Evolutionary conservation across 2,888 invertebrate species (phyloP).

Genomic region (Ophion costatus): DNA sequence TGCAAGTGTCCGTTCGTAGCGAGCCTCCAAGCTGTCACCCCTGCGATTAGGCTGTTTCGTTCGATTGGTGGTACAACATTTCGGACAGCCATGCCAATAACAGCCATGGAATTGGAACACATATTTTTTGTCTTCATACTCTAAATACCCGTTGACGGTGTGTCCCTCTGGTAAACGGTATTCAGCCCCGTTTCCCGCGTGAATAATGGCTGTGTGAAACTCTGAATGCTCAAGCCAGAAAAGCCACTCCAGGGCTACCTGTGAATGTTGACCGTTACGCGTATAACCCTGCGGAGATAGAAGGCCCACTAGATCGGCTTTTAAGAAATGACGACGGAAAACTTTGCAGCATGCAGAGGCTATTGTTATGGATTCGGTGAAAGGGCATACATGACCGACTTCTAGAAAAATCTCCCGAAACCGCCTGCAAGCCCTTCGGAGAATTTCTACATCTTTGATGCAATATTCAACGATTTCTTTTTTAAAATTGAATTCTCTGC

Average conservation of each 20-base stretch:
- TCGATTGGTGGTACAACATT: background rate
- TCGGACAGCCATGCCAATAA: conserved; percentile 54
- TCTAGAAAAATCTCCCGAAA: too few relatives aligned
- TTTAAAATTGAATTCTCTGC: too few relatives aligned
- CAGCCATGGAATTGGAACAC: conserved; percentile 58
- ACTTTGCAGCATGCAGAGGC: conserved; percentile 43
- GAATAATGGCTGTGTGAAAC: conserved; percentile 11
- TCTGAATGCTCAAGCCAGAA: too few relatives aligned
- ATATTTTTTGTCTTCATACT: background rate
- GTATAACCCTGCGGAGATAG: conserved; percentile 38
- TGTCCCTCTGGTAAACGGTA: conserved; percentile 11
- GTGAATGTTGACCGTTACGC: conserved; percentile 38
- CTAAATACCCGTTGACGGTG: conserved; percentile 42
- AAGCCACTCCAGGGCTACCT: too few relatives aligned
- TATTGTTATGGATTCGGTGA: conserved; percentile 68
- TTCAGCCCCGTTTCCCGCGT: conserved; percentile 36
- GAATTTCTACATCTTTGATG: too few relatives aligned
- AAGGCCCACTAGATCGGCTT: conserved; percentile 38
- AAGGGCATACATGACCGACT: too few relatives aligned
- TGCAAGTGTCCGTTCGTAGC: too few relatives aligned
- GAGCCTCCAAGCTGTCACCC: too few relatives aligned
- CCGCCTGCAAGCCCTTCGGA: too few relatives aligned
- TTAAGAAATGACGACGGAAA: conserved; percentile 44
- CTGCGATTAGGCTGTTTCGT: too few relatives aligned
- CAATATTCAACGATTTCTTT: too few relatives aligned